Percentiles rank a stretch among this genome's conserved stretches.
Evolutionary conservation across 2,113 vertebrate genomes (phyloP).

Genomic region (Tetrao urogallus): DNA sequence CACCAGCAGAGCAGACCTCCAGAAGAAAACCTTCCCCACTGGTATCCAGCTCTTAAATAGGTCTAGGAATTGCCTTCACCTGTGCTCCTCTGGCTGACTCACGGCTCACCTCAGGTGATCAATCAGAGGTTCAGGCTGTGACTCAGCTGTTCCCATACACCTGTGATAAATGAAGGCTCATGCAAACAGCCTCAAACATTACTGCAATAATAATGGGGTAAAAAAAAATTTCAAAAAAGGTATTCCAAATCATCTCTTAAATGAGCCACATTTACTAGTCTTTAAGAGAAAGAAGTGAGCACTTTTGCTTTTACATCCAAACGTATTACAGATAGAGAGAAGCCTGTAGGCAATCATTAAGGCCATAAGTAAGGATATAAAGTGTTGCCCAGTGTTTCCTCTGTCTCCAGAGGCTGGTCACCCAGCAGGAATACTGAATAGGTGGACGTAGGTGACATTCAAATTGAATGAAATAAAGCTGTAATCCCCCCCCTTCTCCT

Average conservation of each 20-base stretch:
- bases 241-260: not conserved
- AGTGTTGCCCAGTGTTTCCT: not conserved
- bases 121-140: no score
- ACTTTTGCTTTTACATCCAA: not conserved
- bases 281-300: not conserved
- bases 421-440: not conserved
- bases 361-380: not conserved
- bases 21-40: no score
- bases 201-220: not conserved
- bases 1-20: no score
- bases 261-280: not conserved
- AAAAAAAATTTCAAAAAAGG: not conserved
- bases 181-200: not conserved
- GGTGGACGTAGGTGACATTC: not conserved
- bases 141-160: no score
- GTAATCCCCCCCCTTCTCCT: no score
- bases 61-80: no score
- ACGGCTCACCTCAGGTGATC: no score
- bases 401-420: not conserved
- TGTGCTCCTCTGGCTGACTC: no score
- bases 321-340: not conserved
- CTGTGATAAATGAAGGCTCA: not conserved
- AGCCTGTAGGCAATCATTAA: not conserved
- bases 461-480: not conserved
- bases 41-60: no score